Base-by-base conservation (phyloP, 2,888 invertebrate species). In the Theretra japonica region DNA sequence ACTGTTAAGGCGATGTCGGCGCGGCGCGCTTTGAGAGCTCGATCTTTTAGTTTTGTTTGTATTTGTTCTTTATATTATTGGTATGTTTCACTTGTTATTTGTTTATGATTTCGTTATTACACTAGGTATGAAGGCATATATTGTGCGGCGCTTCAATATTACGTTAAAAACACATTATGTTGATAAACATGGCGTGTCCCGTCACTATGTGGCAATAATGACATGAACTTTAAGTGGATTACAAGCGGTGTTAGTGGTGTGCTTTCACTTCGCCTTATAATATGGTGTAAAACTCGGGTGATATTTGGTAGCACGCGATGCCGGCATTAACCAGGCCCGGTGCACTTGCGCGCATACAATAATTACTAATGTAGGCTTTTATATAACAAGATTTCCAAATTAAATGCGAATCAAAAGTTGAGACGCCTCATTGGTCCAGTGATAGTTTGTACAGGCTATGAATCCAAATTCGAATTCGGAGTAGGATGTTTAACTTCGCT, bases 301-400 rank as follows among this genome's bases (percentile, higher is more conserved):
- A 86, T 90, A 88, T 90, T 89, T 86, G 74, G 84, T 75, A 77
- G 82, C 93, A 93, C 92, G 93, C 93, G 86, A 93, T 85, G 75
- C 73, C 57, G 70, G 77, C 83, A 85, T 90, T 89, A 89, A 73
- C 80, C 75, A 69, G 73, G 75, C 77, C 73, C 71, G 73, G 78
- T 82, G 82, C 85, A 84, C 77, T 83, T 81, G 82, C 76, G 77
- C 77, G 76, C 73, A 74, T 72, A 77, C 30, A 70, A 33, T 30
- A 17, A 25, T 33, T 33, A 17, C 33, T 56, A 70, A 8, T 68
- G 11, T 53, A 53, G 19, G 21, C 50, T 30, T 30, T 68, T 50
- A 23, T 33, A 17, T 33, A 23, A 41, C 19, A 23, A 23, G 17
- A 28, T 68, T n/a, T 56, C 11, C 17, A 48, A 23, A 23, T 41